phyloP scores from a whole-genome alignment of 2,888 invertebrate genomes.

The Gymnoscelis rufifasciata region DNA sequence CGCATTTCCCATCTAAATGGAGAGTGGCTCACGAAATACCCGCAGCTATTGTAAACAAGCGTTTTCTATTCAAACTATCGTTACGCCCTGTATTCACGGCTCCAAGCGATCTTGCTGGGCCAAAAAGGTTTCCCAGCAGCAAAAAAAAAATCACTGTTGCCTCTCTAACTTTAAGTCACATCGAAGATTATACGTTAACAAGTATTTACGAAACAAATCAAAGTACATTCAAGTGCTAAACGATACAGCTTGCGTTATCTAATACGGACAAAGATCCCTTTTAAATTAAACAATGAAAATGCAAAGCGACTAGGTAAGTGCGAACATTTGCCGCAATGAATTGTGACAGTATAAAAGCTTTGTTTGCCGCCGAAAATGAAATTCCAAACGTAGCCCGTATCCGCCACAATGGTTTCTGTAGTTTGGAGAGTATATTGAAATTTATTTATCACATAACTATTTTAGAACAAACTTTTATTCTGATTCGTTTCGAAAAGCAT shows the following conservation, averaged over 20 bases:
- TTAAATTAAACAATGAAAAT: conserved; percentile 51
- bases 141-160: conserved; percentile 54
- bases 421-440: conserved; percentile 37
- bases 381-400: conserved; percentile 49
- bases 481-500: conserved; percentile 37
- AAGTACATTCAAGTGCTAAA: conserved; percentile 19
- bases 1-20: conserved; percentile 69
- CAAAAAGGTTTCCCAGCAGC: conserved; percentile 51
- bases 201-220: conserved; percentile 7
- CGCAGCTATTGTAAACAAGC: conserved; percentile 74
- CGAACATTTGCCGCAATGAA: conserved; percentile 53
- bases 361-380: conserved; percentile 56
- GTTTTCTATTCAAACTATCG: conserved; percentile 71
- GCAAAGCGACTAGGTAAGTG: conserved; percentile 45
- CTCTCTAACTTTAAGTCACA: no score
- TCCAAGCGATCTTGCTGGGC: conserved; percentile 58
- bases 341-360: conserved; percentile 64
- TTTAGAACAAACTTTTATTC: conserved; percentile 34
- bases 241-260: conserved; percentile 23
- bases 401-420: conserved; percentile 43
- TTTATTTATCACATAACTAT: conserved; percentile 28
- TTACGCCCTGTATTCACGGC: conserved; percentile 60
- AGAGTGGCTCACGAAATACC: conserved; percentile 72
- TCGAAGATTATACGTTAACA: not conserved
- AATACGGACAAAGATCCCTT: conserved; percentile 35